Conservation (phyloP, 1,140 invertebrate species). For the Stegodyphus dumicola region DNA sequence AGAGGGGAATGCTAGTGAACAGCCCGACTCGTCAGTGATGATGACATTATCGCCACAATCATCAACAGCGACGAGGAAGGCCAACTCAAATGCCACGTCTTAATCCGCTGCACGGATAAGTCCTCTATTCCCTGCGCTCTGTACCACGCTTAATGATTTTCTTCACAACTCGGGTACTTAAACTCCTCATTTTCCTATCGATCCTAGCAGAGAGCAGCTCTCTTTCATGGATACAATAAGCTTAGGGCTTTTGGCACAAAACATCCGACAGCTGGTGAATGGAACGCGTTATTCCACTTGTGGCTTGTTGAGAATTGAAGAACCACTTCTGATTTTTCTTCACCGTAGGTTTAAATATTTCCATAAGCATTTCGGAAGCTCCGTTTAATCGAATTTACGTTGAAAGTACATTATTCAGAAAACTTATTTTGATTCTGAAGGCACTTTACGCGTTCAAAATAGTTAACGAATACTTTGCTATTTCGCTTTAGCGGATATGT, state of each 20-base stretch:
- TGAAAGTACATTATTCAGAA: too few relatives aligned
- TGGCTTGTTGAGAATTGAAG: too few relatives aligned
- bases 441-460: too few relatives aligned
- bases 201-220: constrained; percentile 8
- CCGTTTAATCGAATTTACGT: too few relatives aligned
- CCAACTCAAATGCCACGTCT: constrained; percentile 26
- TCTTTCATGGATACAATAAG: constrained; percentile 17
- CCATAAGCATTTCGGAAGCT: too few relatives aligned
- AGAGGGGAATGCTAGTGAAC: constrained; percentile 10
- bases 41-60: constrained; percentile 39
- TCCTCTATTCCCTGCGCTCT: constrained; percentile 22
- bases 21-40: constrained; percentile 14
- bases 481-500: too few relatives aligned
- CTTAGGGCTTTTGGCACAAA: neutral
- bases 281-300: neutral
- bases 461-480: too few relatives aligned
- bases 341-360: too few relatives aligned
- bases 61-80: constrained; percentile 27
- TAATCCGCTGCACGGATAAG: constrained; percentile 48
- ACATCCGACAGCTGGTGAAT: constrained; percentile 35
- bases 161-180: constrained; percentile 7
- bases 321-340: too few relatives aligned
- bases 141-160: constrained; percentile 49
- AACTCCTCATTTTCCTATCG: neutral
- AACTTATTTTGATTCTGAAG: too few relatives aligned